Evolutionary conservation across 2,888 invertebrate genomes (phyloP).

Genomic region (Noctua janthina): DNA sequence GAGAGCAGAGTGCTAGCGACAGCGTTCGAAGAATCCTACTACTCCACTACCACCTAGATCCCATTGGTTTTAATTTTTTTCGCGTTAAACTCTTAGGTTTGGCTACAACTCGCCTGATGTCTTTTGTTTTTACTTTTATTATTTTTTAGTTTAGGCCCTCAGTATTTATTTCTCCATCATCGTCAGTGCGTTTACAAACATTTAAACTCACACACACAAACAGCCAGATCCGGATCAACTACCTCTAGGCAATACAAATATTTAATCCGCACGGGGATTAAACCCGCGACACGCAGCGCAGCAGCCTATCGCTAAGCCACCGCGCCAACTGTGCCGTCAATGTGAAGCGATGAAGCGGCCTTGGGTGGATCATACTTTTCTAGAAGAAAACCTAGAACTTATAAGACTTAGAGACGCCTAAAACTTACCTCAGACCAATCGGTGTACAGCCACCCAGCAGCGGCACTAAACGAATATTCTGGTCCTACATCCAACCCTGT

Average conservation of each 20-base stretch:
- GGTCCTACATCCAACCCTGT: conserved; percentile 82
- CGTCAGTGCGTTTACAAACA: no score
- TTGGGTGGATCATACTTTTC: background rate
- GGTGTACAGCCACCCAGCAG: conserved; percentile 89
- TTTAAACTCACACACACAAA: no score
- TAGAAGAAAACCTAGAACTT: background rate
- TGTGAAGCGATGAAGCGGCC: background rate
- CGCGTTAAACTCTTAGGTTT: no score
- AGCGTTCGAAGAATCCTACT: background rate
- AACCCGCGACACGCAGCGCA: background rate
- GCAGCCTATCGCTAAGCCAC: background rate
- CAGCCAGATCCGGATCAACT: background rate
- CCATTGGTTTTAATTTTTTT: no score
- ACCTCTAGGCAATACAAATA: background rate
- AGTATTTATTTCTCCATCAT: no score
- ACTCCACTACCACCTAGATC: no score
- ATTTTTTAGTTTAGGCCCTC: no score
- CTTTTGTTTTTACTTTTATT: no score
- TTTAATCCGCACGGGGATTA: no score
- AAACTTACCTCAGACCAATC: conserved; percentile 90
- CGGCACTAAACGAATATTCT: conserved; percentile 82
- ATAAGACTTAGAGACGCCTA: background rate
- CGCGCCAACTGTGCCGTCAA: background rate
- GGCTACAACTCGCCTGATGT: no score
- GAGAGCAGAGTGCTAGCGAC: no score